These are phyloP conservation scores for Drosophila willistoni DNA, from an alignment of 1,140 invertebrate genomes.

Conservation along the genomic window DNA sequence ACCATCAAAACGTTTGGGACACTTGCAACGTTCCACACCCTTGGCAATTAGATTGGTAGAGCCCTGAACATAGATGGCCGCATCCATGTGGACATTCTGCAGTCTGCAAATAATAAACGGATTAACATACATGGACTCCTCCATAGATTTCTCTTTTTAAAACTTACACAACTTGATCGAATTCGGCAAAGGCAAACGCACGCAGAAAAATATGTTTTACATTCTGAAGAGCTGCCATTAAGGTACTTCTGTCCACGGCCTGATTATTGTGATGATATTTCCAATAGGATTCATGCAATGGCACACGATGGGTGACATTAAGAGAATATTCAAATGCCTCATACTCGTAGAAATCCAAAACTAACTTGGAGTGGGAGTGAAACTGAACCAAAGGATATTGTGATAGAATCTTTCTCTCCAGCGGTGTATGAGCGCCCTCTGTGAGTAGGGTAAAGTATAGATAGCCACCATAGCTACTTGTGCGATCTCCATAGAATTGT, in stretches of 20 bases:
- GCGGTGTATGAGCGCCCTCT: constrained; percentile 86
- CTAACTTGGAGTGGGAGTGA: constrained; percentile 90
- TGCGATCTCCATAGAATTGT: constrained; percentile 93
- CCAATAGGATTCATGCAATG: constrained; percentile 87
- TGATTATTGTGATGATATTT: constrained; percentile 78
- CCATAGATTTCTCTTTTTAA: background rate
- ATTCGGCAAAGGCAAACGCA: constrained; percentile 89
- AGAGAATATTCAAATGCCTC: constrained; percentile 69
- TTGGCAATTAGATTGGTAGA: constrained; percentile 87
- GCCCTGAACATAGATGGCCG: constrained; percentile 87
- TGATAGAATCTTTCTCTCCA: constrained; percentile 84
- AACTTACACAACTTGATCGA: constrained; percentile 86
- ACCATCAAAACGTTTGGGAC: constrained; percentile 90
- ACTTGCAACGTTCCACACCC: constrained; percentile 95
- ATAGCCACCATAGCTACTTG: constrained; percentile 96
- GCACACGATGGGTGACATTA: constrained; percentile 72
- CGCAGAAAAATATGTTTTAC: constrained; percentile 91
- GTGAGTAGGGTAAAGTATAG: constrained; percentile 91
- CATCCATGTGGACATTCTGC: constrained; percentile 90
- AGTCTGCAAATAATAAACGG: constrained; percentile 41
- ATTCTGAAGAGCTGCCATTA: constrained; percentile 96
- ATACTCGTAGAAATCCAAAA: constrained; percentile 90
- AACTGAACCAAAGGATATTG: constrained; percentile 92
- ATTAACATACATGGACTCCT: no score
- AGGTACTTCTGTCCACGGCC: constrained; percentile 86